Base-by-base conservation (phyloP, 2,797 vertebrate genomes). In the Epinephelus awoara region DNA sequence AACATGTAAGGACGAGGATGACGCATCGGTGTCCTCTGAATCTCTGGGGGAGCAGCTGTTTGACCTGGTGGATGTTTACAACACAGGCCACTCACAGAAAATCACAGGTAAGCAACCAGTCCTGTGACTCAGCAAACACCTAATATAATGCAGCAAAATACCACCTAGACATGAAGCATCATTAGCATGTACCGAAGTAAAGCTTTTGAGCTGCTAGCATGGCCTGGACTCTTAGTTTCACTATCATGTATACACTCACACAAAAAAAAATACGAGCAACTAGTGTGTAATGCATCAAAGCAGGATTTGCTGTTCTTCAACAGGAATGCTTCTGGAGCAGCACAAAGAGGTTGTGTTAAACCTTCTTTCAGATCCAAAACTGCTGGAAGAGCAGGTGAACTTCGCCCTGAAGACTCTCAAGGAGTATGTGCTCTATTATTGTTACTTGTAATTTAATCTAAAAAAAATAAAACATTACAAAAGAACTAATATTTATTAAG, bases 291-390 rank as follows among this genome's bases (percentile, higher is more conserved):
- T 52, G 12, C 13, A 29, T 55, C 70, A n/a, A 17, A 62, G 44
- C 47, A 11, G 49, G 15, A 7, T 46, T 46, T 14, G 10, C 40
- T 74, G 7, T 64, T 69, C n/a, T 38, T 69, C 4, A 44, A 49
- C 68, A 96, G 96, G 96, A 47, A 96, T 96, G 96, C 88, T 96
- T 67, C 88, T 96, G 69, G 96, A 96, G 82, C 95, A 96, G 89
- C 92, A 94, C 50, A 95, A 94, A 84, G 91, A 96, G 27, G 86
- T 85, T 0, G 88, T 96, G 57, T 85, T 94, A 69, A 92, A 93
- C 19, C 93, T 96, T 7, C 84, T 96, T 9, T 95, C 94, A 44
- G 88, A 96, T 76, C 89, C 92, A 1, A 75, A 79, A 34, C 88
- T 94, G 40, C 89, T 96, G 67, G 94, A 95, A 78, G 92, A 95